These are phyloP conservation scores for Pristionchus japonicus DNA, from an alignment of 2,888 invertebrate species.

Conservation along the genomic window DNA sequence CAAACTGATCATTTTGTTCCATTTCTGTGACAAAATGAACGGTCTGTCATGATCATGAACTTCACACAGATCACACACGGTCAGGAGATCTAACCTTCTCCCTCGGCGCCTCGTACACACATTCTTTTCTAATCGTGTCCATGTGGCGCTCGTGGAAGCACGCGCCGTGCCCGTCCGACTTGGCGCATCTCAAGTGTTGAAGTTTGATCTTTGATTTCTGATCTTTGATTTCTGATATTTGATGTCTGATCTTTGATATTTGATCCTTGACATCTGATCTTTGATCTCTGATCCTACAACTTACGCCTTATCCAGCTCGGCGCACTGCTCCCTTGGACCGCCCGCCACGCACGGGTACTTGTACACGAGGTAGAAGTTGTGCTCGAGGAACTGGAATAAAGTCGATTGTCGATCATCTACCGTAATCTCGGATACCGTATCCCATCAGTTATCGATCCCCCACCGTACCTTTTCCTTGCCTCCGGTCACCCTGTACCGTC, in stretches of 20 bases:
- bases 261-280: not conserved
- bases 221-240: not conserved
- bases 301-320: not conserved
- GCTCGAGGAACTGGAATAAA: not conserved
- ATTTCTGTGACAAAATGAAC: no score
- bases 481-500: not conserved
- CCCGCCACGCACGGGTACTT: not conserved
- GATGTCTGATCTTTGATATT: not conserved
- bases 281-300: not conserved
- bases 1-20: no score
- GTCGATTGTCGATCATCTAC: not conserved
- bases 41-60: no score
- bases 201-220: not conserved
- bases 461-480: not conserved
- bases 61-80: no score
- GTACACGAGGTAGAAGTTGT: not conserved
- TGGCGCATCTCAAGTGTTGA: not conserved
- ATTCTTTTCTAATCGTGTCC: not conserved
- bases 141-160: not conserved
- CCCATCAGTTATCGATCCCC: not conserved
- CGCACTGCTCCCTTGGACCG: not conserved
- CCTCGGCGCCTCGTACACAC: not conserved
- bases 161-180: not conserved
- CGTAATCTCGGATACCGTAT: not conserved
- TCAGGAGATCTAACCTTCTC: not conserved